These are phyloP conservation scores for Ochropleura leucogaster DNA, from an alignment of 2,888 invertebrate species.

Conservation along the genomic window DNA sequence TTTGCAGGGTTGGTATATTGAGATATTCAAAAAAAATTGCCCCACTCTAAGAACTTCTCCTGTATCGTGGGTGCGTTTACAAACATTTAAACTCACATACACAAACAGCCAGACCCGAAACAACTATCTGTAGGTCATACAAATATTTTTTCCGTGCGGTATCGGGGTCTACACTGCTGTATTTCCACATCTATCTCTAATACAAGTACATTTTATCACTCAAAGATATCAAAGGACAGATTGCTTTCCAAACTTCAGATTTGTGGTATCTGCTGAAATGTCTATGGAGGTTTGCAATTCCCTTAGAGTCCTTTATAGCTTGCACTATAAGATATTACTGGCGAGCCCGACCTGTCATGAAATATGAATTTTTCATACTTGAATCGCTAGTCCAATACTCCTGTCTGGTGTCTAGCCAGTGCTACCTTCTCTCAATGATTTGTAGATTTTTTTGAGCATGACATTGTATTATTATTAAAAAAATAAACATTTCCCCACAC, in stretches of 20 bases:
- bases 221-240: not conserved
- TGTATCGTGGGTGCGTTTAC: too few species aligned
- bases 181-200: not conserved
- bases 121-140: too few species aligned
- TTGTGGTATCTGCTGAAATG: not conserved
- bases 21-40: not conserved
- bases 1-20: not conserved
- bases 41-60: too few species aligned
- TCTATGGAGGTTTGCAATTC: not conserved
- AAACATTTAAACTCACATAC: too few species aligned
- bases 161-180: too few species aligned
- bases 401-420: conserved; percentile 17
- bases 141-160: too few species aligned
- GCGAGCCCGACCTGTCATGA: conserved; percentile 9
- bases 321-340: conserved; percentile 40
- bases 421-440: not conserved
- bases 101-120: too few species aligned
- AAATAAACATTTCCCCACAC: too few species aligned
- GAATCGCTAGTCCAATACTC: conserved; percentile 2
- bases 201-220: not conserved
- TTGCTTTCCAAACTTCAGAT: conserved; percentile 2
- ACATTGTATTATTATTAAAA: not conserved
- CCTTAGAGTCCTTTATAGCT: conserved; percentile 11
- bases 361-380: conserved; percentile 34
- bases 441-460: not conserved